These are phyloP conservation scores for Rhagoletis zephyria DNA, from an alignment of 1,140 invertebrate genomes.

Conservation along the genomic window DNA sequence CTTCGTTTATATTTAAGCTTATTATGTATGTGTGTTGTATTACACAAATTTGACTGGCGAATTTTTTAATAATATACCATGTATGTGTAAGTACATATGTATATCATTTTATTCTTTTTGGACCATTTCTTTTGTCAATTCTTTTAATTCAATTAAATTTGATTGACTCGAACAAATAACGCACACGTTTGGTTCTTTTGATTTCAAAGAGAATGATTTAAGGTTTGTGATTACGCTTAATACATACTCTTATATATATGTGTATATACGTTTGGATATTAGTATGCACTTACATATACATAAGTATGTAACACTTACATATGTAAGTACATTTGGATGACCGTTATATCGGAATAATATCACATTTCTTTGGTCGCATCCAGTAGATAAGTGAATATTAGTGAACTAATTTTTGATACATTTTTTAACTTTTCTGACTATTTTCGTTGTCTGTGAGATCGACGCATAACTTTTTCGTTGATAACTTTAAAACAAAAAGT, in stretches of 20 bases:
- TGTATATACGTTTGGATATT: no score
- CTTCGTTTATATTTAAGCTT: neutral
- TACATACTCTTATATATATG: neutral
- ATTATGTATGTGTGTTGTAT: neutral
- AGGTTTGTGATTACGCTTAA: neutral
- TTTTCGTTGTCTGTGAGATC: no score
- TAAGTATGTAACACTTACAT: neutral
- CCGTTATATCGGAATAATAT: no score
- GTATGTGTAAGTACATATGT: no score
- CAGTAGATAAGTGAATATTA: no score
- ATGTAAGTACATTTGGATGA: no score
- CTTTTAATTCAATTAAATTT: constrained; percentile 50
- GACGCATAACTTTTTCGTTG: no score
- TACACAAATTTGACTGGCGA: constrained; percentile 24
- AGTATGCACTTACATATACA: neutral
- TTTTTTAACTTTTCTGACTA: no score
- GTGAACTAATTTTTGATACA: no score
- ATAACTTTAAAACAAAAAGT: no score
- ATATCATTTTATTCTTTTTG: constrained; percentile 1
- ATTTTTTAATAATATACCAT: constrained; percentile 5
- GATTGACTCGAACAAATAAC: constrained; percentile 25
- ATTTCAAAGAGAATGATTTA: neutral
- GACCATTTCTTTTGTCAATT: constrained; percentile 8
- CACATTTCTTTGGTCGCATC: no score
- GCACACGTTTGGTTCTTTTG: neutral